phyloP scores from a whole-genome alignment of 92 coral and sea anemone genomes.

The Porites rus region DNA sequence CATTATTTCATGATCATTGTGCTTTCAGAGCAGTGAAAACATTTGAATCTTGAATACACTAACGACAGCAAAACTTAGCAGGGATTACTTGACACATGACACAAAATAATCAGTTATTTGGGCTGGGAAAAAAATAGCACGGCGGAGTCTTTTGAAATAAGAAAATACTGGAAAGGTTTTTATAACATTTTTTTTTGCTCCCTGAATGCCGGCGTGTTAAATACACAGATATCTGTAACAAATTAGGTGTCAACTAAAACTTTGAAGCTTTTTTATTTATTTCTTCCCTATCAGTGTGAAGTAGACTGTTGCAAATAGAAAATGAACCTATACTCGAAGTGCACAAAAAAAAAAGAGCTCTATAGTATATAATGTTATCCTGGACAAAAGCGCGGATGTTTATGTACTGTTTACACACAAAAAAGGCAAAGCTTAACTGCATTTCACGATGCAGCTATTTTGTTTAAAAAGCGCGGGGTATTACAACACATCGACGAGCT shows the following conservation, averaged over 20 bases:
- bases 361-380: background rate
- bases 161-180: slow-evolving; percentile 4
- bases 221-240: background rate
- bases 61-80: background rate
- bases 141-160: background rate
- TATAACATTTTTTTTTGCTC: slow-evolving; percentile 1
- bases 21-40: slow-evolving; percentile 10
- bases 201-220: slow-evolving; percentile 1
- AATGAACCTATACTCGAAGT: too few relatives aligned
- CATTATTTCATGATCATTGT: slow-evolving; percentile 29
- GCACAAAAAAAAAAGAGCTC: background rate
- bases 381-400: slow-evolving; percentile 25
- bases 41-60: background rate
- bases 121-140: background rate
- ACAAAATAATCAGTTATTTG: background rate
- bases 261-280: slow-evolving; percentile 1
- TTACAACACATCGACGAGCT: background rate
- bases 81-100: background rate
- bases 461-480: slow-evolving; percentile 11
- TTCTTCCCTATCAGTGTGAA: slow-evolving; percentile 2
- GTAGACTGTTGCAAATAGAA: background rate
- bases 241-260: slow-evolving; percentile 3
- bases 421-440: slow-evolving; percentile 18
- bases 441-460: slow-evolving; percentile 13
- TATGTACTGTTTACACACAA: slow-evolving; percentile 26